Conservation (phyloP, 2,113 vertebrate species). For the Lagenorhynchus albirostris region DNA sequence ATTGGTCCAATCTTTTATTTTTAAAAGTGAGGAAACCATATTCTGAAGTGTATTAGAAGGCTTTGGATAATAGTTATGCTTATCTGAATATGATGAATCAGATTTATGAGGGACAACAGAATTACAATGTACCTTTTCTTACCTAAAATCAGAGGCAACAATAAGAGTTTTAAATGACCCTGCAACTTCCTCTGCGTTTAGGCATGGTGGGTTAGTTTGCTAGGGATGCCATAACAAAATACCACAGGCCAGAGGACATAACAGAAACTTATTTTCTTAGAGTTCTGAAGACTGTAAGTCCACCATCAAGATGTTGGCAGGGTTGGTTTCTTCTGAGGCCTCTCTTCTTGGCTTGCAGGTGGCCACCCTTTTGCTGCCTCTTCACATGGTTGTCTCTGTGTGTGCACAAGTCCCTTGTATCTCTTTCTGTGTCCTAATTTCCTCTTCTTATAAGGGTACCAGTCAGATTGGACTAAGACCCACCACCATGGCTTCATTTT, state of each 20-base stretch:
- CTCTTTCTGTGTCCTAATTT: not conserved
- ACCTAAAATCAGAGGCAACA: not conserved
- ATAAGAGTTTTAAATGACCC: not conserved
- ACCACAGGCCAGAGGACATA: not conserved
- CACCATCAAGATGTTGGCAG: not conserved
- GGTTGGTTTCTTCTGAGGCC: not conserved
- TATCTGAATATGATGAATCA: not conserved
- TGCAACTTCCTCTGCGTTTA: not conserved
- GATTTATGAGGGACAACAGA: not conserved
- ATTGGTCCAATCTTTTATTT: not conserved
- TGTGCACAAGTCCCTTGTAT: not conserved
- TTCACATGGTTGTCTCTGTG: not conserved
- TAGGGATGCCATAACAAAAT: not conserved
- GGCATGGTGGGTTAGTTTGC: not conserved
- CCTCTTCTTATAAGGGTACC: not conserved
- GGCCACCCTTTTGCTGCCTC: not conserved
- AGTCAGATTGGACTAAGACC: not conserved
- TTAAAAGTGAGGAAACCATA: not conserved
- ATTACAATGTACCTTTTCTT: not conserved
- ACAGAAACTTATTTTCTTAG: not conserved
- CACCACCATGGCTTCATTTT: not conserved
- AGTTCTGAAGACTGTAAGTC: not conserved
- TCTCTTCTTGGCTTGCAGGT: not conserved
- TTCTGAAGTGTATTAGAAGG: not conserved
- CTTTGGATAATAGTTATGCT: not conserved